Conservation (phyloP, 1,140 invertebrate species). For the Hermatobates lingyangjiaoensis region DNA sequence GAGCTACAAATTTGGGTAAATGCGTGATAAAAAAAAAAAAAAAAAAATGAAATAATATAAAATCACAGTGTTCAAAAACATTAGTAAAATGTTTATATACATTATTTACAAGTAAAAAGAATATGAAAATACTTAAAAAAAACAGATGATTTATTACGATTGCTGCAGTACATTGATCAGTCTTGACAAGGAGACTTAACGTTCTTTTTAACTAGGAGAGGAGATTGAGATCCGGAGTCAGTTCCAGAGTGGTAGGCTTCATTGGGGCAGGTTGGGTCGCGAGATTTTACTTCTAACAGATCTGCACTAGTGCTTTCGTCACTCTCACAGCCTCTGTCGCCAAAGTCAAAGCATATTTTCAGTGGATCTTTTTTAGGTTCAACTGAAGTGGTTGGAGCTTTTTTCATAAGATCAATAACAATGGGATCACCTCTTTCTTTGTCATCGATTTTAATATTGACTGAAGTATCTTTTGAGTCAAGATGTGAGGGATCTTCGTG, state of each 20-base stretch:
- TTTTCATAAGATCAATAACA: constrained; percentile 16
- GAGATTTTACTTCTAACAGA: constrained; percentile 1
- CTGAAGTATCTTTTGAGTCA: constrained; percentile 13
- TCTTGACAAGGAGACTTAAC: too few relatives aligned
- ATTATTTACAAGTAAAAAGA: too few relatives aligned
- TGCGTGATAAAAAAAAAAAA: too few relatives aligned
- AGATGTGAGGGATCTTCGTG: constrained; percentile 6
- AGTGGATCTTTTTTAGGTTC: constrained; percentile 14
- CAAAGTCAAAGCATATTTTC: constrained; percentile 17
- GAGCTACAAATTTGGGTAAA: too few relatives aligned
- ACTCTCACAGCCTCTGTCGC: constrained; percentile 10
- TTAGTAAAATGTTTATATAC: too few relatives aligned
- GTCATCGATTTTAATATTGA: constrained; percentile 19
- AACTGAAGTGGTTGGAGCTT: constrained; percentile 3
- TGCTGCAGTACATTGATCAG: too few relatives aligned
- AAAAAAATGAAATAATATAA: too few relatives aligned
- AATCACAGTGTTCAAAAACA: too few relatives aligned
- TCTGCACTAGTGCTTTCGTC: constrained; percentile 5
- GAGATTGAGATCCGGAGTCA: constrained; percentile 15
- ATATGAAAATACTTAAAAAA: too few relatives aligned
- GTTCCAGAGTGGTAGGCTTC: constrained; percentile 10
- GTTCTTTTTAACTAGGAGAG: constrained; percentile 13
- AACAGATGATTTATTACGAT: too few relatives aligned
- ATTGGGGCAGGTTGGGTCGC: background rate
- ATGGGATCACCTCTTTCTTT: constrained; percentile 15